Evolutionary conservation across 2,888 invertebrate species (phyloP), one percentile per base, ranked within the genome.

Genomic region (Lasiommata megera): DNA sequence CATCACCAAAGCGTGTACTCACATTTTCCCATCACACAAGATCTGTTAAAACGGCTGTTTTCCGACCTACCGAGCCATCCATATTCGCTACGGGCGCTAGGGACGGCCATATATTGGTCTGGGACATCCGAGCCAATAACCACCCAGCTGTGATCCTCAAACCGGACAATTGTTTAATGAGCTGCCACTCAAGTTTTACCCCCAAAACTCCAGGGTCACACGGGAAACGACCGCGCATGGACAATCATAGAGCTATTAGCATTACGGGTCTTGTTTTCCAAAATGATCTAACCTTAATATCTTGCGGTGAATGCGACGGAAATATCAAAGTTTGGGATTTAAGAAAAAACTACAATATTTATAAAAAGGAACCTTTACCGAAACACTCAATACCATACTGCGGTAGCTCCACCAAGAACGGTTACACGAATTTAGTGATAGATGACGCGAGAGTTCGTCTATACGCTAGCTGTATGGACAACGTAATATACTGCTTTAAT

Each of bases 401-500:
- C 36, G 96, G 96, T 6, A 90, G 90, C 60, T 95, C 94, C 14
- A 92, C 93, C 0, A 87, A 86, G 64, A 92, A 92, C 70, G 96
- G 96, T 0, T 96, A 95, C 78, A 95, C 97, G 6, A 95, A 95
- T 74, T 84, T 98, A 9, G 82, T 94, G 14, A 89, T 97, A 58
- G 95, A 97, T 77, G 93, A 94, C 8, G 88, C 93, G 1, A 87
- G 93, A 23, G 86, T 93, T 34, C 92, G 93, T 18, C 82, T 98
- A 3, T 98, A 95, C 84, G 97, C 96, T 6, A 97, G 94, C 80
- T 97, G 97, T 80, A 95, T 96, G 92, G 97, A 97, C 79, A 94
- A 95, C 74, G 93, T 93, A 46, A 95, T 98, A 61, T 97, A 97
- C 78, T 94, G 95, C 74, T 98, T 95, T 78, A 96, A 97, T 77